These are phyloP conservation scores for Diadumene lineata DNA, from an alignment of 92 coral and sea anemone genomes.

Conservation along the genomic window DNA sequence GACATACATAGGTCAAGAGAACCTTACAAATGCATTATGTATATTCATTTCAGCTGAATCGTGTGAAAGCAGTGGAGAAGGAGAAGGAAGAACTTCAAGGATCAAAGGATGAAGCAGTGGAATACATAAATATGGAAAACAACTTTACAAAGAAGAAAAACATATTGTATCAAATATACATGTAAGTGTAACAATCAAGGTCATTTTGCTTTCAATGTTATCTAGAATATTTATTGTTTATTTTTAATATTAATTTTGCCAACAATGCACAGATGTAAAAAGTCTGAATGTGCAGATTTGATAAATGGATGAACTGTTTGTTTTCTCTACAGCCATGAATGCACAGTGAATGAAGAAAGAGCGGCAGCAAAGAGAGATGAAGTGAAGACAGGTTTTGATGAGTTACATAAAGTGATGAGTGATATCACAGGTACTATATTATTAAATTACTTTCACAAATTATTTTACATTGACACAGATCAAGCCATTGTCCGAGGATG, in stretches of 20 bases:
- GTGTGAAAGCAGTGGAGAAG: conserved; percentile 96
- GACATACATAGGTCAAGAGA: no score
- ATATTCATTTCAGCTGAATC: conserved; percentile 82
- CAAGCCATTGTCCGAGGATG: no score
- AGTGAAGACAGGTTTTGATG: conserved; percentile 79
- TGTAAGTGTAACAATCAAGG: conserved; percentile 64
- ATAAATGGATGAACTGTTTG: neutral
- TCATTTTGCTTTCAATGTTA: no score
- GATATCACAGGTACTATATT: conserved; percentile 65
- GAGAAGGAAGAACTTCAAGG: conserved; percentile 96
- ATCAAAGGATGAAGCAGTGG: conserved; percentile 95
- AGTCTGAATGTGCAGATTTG: no score
- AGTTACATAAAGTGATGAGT: conserved; percentile 59
- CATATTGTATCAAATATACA: conserved; percentile 83
- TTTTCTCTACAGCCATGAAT: conserved; percentile 61
- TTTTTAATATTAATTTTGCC: no score
- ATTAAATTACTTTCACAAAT: no score
- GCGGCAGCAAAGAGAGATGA: conserved; percentile 75
- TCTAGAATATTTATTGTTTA: no score
- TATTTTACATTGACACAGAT: no score
- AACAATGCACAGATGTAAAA: no score
- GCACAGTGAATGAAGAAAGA: conserved; percentile 71
- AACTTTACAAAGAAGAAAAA: conserved; percentile 72
- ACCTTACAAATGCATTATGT: no score
- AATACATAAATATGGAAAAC: conserved; percentile 84